Evolutionary conservation across 2,888 invertebrate genomes (phyloP), one percentile per base, ranked within the genome.

Genomic region (Crematogaster levior): DNA sequence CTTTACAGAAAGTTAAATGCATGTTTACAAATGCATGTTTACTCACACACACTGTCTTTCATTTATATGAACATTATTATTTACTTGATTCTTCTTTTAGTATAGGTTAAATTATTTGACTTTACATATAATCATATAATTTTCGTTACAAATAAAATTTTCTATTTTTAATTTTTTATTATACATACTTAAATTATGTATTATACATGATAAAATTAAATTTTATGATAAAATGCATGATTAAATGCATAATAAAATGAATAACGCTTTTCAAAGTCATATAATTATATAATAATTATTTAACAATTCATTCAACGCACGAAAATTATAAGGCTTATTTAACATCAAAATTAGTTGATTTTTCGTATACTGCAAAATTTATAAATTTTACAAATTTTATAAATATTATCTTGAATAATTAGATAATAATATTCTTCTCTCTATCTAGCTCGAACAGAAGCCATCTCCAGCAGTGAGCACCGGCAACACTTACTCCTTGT

Each of bases 401-500:
- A 70, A 51, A 53, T 9, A 58, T 3, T 60, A 46, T 12, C 24
- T 73, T 27, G 2, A 24, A 18, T 56, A 72, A 79, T 24, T 63
- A 12, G 10, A 46, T n/a, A 34, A 75, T 60, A 43, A 43, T 66
- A 30, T 74, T 51, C n/a, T 74, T n/a, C n/a, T n/a, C n/a, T n/a
- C n/a, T 56, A 12, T 86, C 24, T 85, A 95, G 94, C 83, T 94
- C 95, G 15, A 94, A 93, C 3, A 88, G 94, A 88, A 95, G 91
- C 86, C 95, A 89, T 79, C 95, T 94, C 86, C 93, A 92, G 18
- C 90, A 34, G 77, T 87, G 24, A 90, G 72, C 46, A 87, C 93
- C 5, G 94, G 94, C 88, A 96, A 94, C 87, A 95, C 95, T 15
- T 96, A 96, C 92, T 96, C 96, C 7, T 91, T 96, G 91, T 96